Evolutionary conservation across 2,113 vertebrate species (phyloP), one percentile per base, ranked within the genome.

Genomic region (Brienomyrus brachyistius): DNA sequence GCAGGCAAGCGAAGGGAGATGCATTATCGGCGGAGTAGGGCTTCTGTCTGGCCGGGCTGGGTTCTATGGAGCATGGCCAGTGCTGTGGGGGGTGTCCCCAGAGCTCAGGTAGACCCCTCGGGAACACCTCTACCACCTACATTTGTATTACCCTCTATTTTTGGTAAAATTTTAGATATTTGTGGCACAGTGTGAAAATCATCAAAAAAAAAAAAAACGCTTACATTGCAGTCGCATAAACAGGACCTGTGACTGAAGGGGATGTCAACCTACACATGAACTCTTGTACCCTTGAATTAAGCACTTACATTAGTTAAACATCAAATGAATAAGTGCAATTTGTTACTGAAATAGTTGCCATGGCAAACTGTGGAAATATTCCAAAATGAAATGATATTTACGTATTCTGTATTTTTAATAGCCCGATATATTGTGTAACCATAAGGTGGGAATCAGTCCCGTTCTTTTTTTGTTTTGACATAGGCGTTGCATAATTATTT

Each of bases 1-100:
- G 94, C 94, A 95, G 95, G 93, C 96, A 97, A 96, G 96, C 95
- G 95, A 95, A 96, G 96, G 96, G 96, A 96, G 96, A 96, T 96
- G 95, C 95, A 96, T 96, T 96, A 97, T 96, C 96, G 95, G 94
- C 93, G 92, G 95, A 94, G 95, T 94, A 93, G 43, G 59, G 21
- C 48, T 86, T 51, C 15, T 31, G 31, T 84, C 85, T 52, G 40
- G 7, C 23, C n/a, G n/a, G 50, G 27, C 10, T 7, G 23, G 85
- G 47, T 15, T n/a, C 9, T 7, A 17, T 10, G 51, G 51, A 51
- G 27, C 85, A 9, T 86, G 85, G 50, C 50, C 11, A 23, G 27
- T 4, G 43, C 45, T 2, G 1, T 70, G n/a, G 27, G 27, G n/a
- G 11, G 62, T 31, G 27, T 70, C 27, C 40, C 77, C 40, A 45